Conservation (phyloP, 2,888 invertebrate genomes). For the Tortrix viridana region DNA sequence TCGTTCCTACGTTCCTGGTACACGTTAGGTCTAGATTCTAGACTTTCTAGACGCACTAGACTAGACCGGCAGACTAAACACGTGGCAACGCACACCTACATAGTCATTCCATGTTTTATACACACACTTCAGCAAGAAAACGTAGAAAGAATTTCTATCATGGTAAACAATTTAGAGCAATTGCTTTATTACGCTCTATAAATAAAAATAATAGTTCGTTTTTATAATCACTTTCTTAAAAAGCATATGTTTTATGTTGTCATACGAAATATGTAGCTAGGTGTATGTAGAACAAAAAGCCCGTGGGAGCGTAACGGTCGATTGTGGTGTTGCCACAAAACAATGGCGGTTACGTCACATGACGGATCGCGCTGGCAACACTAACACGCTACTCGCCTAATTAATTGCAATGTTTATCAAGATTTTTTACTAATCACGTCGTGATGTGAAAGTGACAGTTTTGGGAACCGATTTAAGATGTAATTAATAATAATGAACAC, state of each 20-base stretch:
- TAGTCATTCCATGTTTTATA: no score
- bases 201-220: no score
- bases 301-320: conserved; percentile 31
- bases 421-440: conserved; percentile 31
- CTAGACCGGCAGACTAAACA: not conserved
- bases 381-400: conserved; percentile 22
- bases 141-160: not conserved
- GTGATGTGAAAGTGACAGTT: conserved; percentile 33
- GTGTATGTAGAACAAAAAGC: conserved; percentile 19
- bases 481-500: not conserved
- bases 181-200: not conserved
- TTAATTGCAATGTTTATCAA: conserved; percentile 32
- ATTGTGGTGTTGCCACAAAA: conserved; percentile 19
- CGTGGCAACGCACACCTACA: not conserved
- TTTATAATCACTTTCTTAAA: not conserved
- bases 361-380: conserved; percentile 24
- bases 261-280: conserved; percentile 6
- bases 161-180: not conserved
- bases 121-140: no score
- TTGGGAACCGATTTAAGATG: conserved; percentile 18
- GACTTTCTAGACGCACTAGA: conserved; percentile 37
- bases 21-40: conserved; percentile 34
- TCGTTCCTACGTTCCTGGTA: conserved; percentile 34
- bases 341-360: conserved; percentile 31
- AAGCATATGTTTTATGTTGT: conserved; percentile 1